Percentiles rank a stretch among this genome's conserved stretches.
phyloP scores from a whole-genome alignment of 2,888 invertebrate genomes.

The Caradrina kadenii region DNA sequence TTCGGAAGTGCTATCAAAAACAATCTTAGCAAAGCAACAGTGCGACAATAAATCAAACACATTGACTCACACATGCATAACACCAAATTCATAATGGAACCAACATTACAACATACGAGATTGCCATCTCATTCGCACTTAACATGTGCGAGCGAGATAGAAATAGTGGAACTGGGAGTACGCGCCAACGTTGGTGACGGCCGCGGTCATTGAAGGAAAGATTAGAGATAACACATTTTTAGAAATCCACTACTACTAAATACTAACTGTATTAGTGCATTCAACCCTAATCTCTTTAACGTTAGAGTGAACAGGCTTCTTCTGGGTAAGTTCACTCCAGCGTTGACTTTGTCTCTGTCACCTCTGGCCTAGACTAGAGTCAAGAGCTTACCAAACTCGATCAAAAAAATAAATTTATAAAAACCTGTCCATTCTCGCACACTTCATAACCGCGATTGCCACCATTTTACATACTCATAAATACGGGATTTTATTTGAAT shows the following conservation, averaged over 20 bases:
- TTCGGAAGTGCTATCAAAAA: constrained; percentile 59
- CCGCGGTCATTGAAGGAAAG: background rate
- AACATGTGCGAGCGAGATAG: background rate
- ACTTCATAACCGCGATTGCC: background rate
- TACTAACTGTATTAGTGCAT: no score
- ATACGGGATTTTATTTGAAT: background rate
- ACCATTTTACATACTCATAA: background rate
- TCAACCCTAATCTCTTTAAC: no score
- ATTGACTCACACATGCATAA: constrained; percentile 78
- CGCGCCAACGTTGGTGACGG: no score
- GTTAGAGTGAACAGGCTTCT: no score
- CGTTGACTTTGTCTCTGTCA: no score
- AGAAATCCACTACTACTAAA: background rate
- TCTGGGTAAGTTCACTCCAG: no score
- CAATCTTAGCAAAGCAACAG: constrained; percentile 79
- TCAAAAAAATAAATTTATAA: no score
- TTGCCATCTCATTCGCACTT: background rate
- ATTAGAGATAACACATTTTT: background rate
- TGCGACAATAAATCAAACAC: constrained; percentile 76
- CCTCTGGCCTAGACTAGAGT: no score
- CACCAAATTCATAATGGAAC: constrained; percentile 35
- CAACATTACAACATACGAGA: constrained; percentile 14
- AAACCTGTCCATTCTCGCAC: background rate
- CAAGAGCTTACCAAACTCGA: no score
- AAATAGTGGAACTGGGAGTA: background rate